Conservation (phyloP, 1,140 invertebrate species). For the Drosophila repletoides region DNA sequence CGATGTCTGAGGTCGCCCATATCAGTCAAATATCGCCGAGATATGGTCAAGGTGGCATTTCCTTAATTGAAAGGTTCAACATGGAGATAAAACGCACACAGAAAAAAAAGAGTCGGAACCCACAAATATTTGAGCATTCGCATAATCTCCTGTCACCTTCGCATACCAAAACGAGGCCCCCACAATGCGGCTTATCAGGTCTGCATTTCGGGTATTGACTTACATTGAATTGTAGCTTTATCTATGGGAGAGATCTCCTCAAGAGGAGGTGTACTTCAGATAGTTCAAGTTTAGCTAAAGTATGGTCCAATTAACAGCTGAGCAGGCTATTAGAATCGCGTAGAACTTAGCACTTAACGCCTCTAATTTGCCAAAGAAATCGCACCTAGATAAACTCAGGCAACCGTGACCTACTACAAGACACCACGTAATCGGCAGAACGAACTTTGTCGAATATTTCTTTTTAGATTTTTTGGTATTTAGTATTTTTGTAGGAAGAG, state of each 20-base stretch:
- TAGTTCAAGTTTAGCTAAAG: not conserved
- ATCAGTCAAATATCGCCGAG: conserved; percentile 50
- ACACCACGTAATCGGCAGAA: not conserved
- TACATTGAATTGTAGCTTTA: conserved; percentile 19
- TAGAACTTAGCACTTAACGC: not conserved
- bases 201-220: not conserved
- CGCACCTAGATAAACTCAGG: conserved; percentile 13
- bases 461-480: not conserved
- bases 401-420: conserved; percentile 75
- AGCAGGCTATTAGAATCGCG: no score
- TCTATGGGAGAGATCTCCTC: conserved; percentile 15
- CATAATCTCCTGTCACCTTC: conserved; percentile 6
- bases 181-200: conserved; percentile 1
- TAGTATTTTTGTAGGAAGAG: not conserved
- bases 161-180: not conserved
- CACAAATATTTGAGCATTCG: not conserved
- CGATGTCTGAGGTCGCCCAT: conserved; percentile 5
- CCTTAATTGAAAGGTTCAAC: conserved; percentile 17
- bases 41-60: conserved; percentile 22
- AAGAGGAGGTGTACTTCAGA: conserved; percentile 5
- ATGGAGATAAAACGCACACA: no score
- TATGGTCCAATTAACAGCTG: no score
- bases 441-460: not conserved
- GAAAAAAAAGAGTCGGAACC: not conserved
- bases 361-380: conserved; percentile 20